Evolutionary conservation across 2,888 invertebrate species (phyloP), one percentile per base, ranked within the genome.

Genomic region (Vannuccia rotundouncinata): DNA sequence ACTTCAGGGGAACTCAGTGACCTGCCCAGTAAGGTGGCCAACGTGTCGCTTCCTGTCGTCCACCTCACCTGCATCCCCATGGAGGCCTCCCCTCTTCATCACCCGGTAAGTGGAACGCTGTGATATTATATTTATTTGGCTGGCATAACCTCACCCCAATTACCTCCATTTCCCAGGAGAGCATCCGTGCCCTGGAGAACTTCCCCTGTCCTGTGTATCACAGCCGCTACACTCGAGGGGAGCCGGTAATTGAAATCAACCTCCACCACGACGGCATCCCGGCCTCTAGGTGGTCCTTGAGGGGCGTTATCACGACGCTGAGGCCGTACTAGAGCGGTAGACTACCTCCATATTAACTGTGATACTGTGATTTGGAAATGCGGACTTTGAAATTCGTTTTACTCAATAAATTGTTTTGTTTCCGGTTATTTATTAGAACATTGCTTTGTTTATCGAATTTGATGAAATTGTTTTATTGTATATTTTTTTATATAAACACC

Each of bases 201-300:
- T 88, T 86, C 82, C 83, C 84, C 81, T 88, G 88, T 81, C 87
- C 88, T 0, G 86, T 87, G 25, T 88, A 86, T 82, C 85, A 85
- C 59, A 85, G 86, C 0, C 84, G 87, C 10, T 30, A 77, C n/a
- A n/a, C 28, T 22, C 77, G 5, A 17, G 30, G 45, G 1, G 77
- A 29, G 22, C 85, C 86, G 0, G 84, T 88, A 77, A 83, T 87
- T 82, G 87, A 87, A 82, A 82, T 88, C 79, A 87, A 87, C 78
- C 84, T 88, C 2, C 82, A 85, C 22, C 83, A 85, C 79, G 85
- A 85, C 60, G 86, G 86, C 2, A 84, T 86, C 27, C 84, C 85
- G 22, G 83, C 86, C 28, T 84, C 84, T 1, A 83, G 86, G 73
- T 88, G 87, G 87, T 85, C 87, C 28, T 84, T 88, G 13, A 82